Evolutionary conservation across 2,888 invertebrate genomes (phyloP), one percentile per base, ranked within the genome.

Genomic region (Eristalis intricaria): DNA sequence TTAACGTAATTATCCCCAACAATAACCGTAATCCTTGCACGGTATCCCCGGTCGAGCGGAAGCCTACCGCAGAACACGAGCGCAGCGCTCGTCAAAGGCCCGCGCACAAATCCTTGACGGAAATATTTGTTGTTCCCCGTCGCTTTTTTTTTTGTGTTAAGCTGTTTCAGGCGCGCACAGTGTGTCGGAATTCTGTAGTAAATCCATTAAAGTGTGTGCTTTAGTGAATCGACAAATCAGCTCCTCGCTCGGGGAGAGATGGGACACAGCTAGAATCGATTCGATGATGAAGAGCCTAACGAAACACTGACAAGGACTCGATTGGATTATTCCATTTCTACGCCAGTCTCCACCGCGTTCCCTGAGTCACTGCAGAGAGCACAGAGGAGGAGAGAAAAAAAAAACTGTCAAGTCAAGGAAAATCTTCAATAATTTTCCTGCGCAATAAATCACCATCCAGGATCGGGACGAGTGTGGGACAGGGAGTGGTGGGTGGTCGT

Each of bases 211-310:
- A 85, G 73, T 58, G 50, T 73, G 29, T 50, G 70, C 43, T 77
- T 22, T 58, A 61, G 35, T 26, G 68, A 80, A 81, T 81, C 81
- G 76, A 76, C 73, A 85, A 81, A 81, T 85, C 81, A 84, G 63
- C 73, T 58, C 35, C 70, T 4, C 66, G 32, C 32, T 5, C 4
- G 7, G 4, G 32, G 32, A 32, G 32, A 32, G 4, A 32, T 10
- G 32, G 15, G 60, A 76, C 68, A 60, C 68, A 58, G 13, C n/a
- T 11, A 40, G n/a, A 50, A 7, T 38, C n/a, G n/a, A 43, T 69
- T 64, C 69, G 68, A 69, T 61, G 64, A 50, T 38, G 56, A 19
- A 73, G 56, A 74, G 61, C 35, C 60, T 23, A 43, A 65, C 35
- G 22, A 43, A 65, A 68, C 22, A 64, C 22, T 43, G 56, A 65